Evolutionary conservation across 1,140 invertebrate genomes (phyloP), one percentile per base, ranked within the genome.

Genomic region (Procambarus virginalis): DNA sequence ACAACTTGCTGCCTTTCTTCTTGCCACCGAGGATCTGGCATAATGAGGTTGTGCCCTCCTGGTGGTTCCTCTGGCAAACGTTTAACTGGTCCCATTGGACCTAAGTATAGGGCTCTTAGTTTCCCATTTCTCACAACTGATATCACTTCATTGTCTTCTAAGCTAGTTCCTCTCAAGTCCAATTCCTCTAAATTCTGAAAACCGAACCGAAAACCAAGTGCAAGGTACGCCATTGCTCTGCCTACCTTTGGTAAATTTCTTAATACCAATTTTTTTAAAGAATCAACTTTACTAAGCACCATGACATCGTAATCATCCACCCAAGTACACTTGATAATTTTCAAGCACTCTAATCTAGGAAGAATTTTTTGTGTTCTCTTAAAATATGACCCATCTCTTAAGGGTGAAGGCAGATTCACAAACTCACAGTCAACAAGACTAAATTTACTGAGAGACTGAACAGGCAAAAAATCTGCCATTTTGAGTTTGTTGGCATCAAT

Each of bases 221-320:
- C 89, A 68, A 92, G 77, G 73, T 92, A 92, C 51, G 86, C 89
- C 81, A 92, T 91, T 22, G 91, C 89, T 22, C 77, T 83, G 10
- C 91, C 91, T 75, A 92, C 89, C 70, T 84, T 91, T 4, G 83
- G 80, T 34, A 86, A 78, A 79, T 89, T 90, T 60, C 86, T 85
- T 45, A 92, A 77, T n/a, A 91, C 83, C 34, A 92, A 76, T 75
- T 79, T 91, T 34, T 88, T 83, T 14, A 92, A 68, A 20, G 84
- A 76, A 17, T 91, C 90, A 46, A 84, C 79, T 88, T 92, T 92
- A 64, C 91, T 91, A 51, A 92, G 81, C n/a, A 89, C 91, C 91
- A 92, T 92, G 49, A 92, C 78, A 89, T 92, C 91, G 83, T 91
- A 92, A 83, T 92, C 91, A 73, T 91, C 89, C 46, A 92, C 82